These are phyloP conservation scores for Triops cancriformis DNA, from an alignment of 1,140 invertebrate species.

Conservation along the genomic window DNA sequence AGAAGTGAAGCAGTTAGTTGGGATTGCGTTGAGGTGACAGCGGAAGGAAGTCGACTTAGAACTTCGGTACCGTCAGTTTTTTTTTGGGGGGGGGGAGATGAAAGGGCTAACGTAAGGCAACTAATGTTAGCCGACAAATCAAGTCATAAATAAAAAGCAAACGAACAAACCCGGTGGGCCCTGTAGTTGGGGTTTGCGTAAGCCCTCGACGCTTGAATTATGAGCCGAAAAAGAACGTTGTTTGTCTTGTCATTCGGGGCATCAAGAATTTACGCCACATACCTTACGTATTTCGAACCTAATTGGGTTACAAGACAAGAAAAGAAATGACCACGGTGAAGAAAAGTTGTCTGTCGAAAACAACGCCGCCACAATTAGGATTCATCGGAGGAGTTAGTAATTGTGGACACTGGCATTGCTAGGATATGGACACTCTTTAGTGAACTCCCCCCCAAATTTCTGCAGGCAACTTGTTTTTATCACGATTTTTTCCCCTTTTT, in stretches of 20 bases:
- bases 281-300: not conserved
- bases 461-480: not conserved
- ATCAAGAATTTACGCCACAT: not conserved
- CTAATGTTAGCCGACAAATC: not conserved
- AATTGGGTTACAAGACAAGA: too few relatives aligned
- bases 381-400: not conserved
- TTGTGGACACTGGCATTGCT: not conserved
- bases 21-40: not conserved
- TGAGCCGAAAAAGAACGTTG: not conserved
- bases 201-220: not conserved
- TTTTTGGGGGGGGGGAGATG: not conserved
- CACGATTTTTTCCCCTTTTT: not conserved
- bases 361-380: too few relatives aligned
- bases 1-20: not conserved
- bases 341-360: too few relatives aligned
- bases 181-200: not conserved
- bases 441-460: not conserved
- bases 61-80: not conserved
- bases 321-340: too few relatives aligned
- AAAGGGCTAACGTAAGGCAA: not conserved
- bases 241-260: not conserved
- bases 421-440: not conserved
- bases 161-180: not conserved
- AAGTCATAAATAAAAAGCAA: slow-evolving; percentile 7
- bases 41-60: not conserved